Evolutionary conservation across 2,797 vertebrate species (phyloP).

Genomic region (Hafferia zeledoni): DNA sequence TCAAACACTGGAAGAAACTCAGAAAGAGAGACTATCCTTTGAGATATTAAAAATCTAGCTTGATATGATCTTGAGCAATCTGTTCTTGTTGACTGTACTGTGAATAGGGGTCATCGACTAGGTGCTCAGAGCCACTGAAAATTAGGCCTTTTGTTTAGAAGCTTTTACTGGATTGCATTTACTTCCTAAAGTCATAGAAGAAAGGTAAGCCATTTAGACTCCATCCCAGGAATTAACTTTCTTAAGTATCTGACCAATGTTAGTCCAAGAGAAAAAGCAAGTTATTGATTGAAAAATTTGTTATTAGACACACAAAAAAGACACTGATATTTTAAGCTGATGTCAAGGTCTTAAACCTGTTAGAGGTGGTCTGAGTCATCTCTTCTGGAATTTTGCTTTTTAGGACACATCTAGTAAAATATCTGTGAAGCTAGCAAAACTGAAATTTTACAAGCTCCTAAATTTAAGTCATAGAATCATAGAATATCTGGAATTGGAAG

Average conservation of each 20-base stretch:
- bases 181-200: not conserved
- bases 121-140: not conserved
- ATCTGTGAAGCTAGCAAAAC: not conserved
- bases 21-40: not conserved
- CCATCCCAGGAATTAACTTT: not conserved
- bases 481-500: not conserved
- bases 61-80: not conserved
- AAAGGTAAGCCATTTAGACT: not conserved
- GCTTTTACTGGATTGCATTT: not conserved
- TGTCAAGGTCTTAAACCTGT: not conserved
- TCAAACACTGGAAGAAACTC: not conserved
- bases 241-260: not conserved
- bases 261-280: not conserved
- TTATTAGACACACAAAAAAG: not conserved
- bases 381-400: not conserved
- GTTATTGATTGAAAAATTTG: not conserved
- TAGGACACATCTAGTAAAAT: not conserved
- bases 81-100: not conserved
- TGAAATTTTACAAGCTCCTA: not conserved
- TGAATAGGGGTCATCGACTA: not conserved
- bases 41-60: not conserved
- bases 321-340: not conserved
- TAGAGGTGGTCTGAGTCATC: not conserved
- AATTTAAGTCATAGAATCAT: not conserved
- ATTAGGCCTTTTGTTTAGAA: not conserved